Evolutionary conservation across 2,888 invertebrate genomes (phyloP).

Genomic region (Cosmorhoe ocellata): DNA sequence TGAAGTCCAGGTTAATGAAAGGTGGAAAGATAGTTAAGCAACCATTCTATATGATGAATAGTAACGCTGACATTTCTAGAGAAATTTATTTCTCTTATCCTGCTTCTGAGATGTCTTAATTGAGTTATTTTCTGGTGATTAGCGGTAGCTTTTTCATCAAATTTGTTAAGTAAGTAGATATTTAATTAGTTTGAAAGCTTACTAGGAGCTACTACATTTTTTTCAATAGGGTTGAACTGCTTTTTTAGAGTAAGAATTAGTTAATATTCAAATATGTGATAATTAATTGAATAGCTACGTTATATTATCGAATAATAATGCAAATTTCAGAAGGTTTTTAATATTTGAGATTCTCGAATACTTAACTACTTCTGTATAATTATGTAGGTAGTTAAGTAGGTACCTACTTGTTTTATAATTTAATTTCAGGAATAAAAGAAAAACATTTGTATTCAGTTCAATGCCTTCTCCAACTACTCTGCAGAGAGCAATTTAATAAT

Average conservation of each 20-base stretch:
- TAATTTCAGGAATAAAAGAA: not conserved
- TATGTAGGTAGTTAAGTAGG: no score
- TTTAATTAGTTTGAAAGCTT: not conserved
- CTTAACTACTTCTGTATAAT: no score
- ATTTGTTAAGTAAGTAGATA: no score
- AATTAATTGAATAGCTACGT: no score
- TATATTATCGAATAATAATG: no score
- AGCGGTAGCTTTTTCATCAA: conserved; percentile 5
- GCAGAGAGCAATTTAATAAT: conserved; percentile 17
- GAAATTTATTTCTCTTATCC: conserved; percentile 27
- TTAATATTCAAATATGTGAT: no score
- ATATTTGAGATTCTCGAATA: no score
- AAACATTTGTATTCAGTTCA: not conserved
- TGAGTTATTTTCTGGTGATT: conserved; percentile 27
- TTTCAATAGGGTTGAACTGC: no score
- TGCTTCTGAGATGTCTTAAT: conserved; percentile 29
- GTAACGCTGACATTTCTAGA: conserved; percentile 25
- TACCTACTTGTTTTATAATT: no score
- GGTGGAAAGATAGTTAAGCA: conserved; percentile 34
- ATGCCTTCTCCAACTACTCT: not conserved
- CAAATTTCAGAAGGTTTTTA: no score
- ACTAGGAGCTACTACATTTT: no score
- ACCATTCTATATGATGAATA: conserved; percentile 32
- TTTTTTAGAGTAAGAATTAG: no score
- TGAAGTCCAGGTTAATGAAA: conserved; percentile 31